A percentile compares a stretch with the other conserved stretches of the same genome.
Evolutionary conservation across 1,140 invertebrate genomes (phyloP).

Genomic region (Drosophila kohkoa): DNA sequence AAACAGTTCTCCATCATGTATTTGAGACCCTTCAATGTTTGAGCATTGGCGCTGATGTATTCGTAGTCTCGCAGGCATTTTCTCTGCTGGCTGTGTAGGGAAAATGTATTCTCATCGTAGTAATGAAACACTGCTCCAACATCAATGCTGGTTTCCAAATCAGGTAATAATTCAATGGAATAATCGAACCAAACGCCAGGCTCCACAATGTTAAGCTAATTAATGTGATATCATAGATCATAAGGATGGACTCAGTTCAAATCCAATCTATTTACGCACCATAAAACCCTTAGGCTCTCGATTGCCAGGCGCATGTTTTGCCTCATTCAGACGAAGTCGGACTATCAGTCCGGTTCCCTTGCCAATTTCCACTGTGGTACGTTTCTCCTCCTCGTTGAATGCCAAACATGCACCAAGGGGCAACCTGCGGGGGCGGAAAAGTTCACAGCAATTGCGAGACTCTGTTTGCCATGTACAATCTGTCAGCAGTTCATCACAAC

Average conservation of each 20-base stretch:
- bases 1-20: conserved; percentile 78
- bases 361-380: conserved; percentile 31
- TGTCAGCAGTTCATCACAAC: conserved; percentile 61
- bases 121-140: conserved; percentile 62
- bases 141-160: conserved; percentile 53
- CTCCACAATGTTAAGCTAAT: conserved; percentile 57
- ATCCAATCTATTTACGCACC: conserved; percentile 30
- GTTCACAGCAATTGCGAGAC: conserved; percentile 54
- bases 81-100: conserved; percentile 38
- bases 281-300: conserved; percentile 53
- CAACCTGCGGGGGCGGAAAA: conserved; percentile 58
- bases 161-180: conserved; percentile 45
- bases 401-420: conserved; percentile 55
- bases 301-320: conserved; percentile 57
- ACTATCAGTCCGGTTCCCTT: conserved; percentile 40
- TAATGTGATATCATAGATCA: no score
- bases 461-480: conserved; percentile 59
- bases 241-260: not conserved
- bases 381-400: conserved; percentile 64
- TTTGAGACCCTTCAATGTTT: conserved; percentile 49
- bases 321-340: conserved; percentile 32
- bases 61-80: conserved; percentile 63
- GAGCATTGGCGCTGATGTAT: conserved; percentile 53
- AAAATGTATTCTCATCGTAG: conserved; percentile 54
- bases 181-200: conserved; percentile 53